Evolutionary conservation across 23 tunicate genomes (phyloP).

Genomic region (Phallusia fumigata): DNA sequence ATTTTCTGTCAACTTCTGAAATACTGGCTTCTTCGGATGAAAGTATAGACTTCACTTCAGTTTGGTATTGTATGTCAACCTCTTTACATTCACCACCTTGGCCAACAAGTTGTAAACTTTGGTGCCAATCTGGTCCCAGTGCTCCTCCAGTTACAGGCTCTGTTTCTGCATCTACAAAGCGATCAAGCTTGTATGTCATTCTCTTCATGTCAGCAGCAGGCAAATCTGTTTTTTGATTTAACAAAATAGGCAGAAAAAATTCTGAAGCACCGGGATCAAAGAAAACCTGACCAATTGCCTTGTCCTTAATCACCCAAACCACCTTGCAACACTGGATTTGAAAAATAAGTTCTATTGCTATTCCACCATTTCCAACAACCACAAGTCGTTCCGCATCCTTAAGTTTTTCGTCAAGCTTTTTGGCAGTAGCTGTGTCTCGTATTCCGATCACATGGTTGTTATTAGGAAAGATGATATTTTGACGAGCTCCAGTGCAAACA

Average conservation of each 20-base stretch:
- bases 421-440: constrained; percentile 71
- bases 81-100: not conserved
- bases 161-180: not conserved
- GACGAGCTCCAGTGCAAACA: constrained; percentile 85
- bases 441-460: constrained; percentile 68
- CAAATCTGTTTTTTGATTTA: constrained; percentile 16
- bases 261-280: constrained; percentile 92
- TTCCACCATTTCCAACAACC: constrained; percentile 92
- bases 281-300: constrained; percentile 71
- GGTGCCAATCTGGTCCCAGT: constrained; percentile 93
- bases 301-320: constrained; percentile 78
- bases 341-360: constrained; percentile 82
- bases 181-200: constrained; percentile 42
- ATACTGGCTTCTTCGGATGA: not conserved
- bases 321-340: constrained; percentile 58
- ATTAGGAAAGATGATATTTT: constrained; percentile 41
- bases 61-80: constrained; percentile 47
- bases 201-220: constrained; percentile 24
- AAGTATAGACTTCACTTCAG: constrained; percentile 43
- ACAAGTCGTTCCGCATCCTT: constrained; percentile 47
- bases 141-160: constrained; percentile 55
- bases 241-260: constrained; percentile 59
- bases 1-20: not conserved
- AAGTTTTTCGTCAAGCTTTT: constrained; percentile 46
- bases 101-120: constrained; percentile 35